Evolutionary conservation across 1,140 invertebrate species (phyloP), one percentile per base, ranked within the genome.

Genomic region (Leptopilina boulardi): DNA sequence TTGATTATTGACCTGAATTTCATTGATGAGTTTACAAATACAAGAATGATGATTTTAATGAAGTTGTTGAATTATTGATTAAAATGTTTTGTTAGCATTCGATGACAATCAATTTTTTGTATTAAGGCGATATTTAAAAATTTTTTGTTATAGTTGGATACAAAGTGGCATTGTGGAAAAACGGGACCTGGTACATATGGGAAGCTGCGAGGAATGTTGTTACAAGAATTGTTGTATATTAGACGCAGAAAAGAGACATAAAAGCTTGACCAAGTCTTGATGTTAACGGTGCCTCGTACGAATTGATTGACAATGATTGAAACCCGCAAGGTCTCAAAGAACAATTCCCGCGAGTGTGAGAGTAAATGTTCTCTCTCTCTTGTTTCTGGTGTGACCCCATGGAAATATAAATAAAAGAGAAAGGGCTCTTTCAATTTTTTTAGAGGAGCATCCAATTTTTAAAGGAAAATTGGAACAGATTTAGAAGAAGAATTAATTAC

Each of bases 271-370:
- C 72, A 79, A 75, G 76, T 81, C 78, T 80, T 84, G 75, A 75
- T 78, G 72, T 75, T 87, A 87, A 87, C 85, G 83, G 85, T 85
- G 78, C 80, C 78, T 84, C 77, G 81, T 82, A 73, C 80, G 77
- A 85, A 83, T 76, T 85, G 88, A 88, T 88, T 88, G 87, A 87
- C 85, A 87, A 86, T 87, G 86, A 89, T 88, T 87, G 86, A 87
- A 84, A 78, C 77, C 76, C 80, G 77, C 72, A 75, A 79, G 79
- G 72, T 73, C 59, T 66, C 26, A 66, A 38, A 38, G 23, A 66
- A 66, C 59, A 66, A 66, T 66, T 51, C 23, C 59, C 23, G 13
- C 59, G 21, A 66, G 59, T 66, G 23, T 66, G 59, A 66, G 59
- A 66, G 59, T 66, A 66, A 72, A 26, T 75, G 59, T 75, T 38